Evolutionary conservation across 2,888 invertebrate species (phyloP).

Genomic region (Athetis lepigone): DNA sequence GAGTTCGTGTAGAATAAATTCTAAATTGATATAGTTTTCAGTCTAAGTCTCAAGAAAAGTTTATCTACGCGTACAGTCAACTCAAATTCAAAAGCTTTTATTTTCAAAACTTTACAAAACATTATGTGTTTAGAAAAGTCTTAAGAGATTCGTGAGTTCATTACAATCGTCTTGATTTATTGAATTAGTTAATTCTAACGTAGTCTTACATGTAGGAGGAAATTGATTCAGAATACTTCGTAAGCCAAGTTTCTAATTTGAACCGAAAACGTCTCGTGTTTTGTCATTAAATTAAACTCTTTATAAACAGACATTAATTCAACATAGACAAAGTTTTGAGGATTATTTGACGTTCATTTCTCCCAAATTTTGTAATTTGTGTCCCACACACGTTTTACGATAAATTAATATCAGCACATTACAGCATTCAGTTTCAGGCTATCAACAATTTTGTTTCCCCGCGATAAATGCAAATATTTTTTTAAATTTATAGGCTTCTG

Average conservation of each 20-base stretch:
- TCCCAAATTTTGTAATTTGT: conserved; percentile 19
- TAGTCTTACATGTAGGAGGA: conserved; percentile 27
- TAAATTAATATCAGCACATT: conserved; percentile 28
- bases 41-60: neutral
- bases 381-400: conserved; percentile 10
- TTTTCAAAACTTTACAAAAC: conserved; percentile 17
- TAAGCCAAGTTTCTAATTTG: conserved; percentile 44
- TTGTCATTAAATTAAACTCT: conserved; percentile 47
- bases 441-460: conserved; percentile 32
- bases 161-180: conserved; percentile 36
- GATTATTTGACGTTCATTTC: conserved; percentile 36
- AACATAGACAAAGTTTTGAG: conserved; percentile 32
- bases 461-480: conserved; percentile 34
- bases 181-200: conserved; percentile 33
- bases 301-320: conserved; percentile 45
- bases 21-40: neutral
- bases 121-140: conserved; percentile 16
- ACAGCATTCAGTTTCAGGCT: conserved; percentile 22
- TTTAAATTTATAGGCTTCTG: conserved; percentile 38
- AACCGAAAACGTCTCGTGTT: conserved; percentile 39
- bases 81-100: conserved; percentile 17
- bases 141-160: conserved; percentile 22
- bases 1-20: neutral
- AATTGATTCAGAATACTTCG: conserved; percentile 49
- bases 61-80: conserved; percentile 5